Evolutionary conservation across 2,113 vertebrate species (phyloP).

Genomic region (Candoia aspera): DNA sequence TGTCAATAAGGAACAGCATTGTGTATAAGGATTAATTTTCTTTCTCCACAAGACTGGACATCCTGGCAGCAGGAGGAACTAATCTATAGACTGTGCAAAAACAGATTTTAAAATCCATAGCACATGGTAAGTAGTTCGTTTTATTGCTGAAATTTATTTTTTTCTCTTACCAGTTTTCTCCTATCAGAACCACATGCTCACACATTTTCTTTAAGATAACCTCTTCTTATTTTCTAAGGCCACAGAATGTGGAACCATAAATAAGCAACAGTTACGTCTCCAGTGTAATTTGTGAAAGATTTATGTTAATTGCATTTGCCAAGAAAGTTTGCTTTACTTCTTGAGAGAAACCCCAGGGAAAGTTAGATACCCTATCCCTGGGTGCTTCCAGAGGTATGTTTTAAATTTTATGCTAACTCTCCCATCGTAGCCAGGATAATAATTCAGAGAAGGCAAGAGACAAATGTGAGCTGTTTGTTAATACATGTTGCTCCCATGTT

Average conservation of each 20-base stretch:
- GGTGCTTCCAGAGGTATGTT: too few species aligned
- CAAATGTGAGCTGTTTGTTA: too few species aligned
- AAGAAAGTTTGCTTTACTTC: not conserved
- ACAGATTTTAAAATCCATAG: fast-evolving
- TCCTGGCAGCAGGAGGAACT: slow-evolving; percentile 34
- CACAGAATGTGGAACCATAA: not conserved
- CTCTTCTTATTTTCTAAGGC: not conserved
- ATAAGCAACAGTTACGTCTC: too few species aligned
- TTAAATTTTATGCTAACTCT: too few species aligned
- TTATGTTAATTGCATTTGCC: not conserved
- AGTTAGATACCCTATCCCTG: not conserved
- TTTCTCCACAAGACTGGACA: not conserved
- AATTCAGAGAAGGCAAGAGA: too few species aligned
- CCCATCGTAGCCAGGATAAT: too few species aligned
- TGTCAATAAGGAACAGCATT: fast-evolving
- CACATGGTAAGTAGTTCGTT: slow-evolving; percentile 35
- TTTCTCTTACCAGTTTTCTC: not conserved
- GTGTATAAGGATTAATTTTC: not conserved
- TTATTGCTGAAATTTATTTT: fast-evolving
- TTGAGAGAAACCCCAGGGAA: not conserved
- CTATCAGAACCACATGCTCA: not conserved
- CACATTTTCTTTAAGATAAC: not conserved
- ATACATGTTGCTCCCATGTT: too few species aligned
- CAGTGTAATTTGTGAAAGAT: not conserved
- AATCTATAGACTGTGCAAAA: not conserved